Base-by-base conservation (phyloP, 2,113 vertebrate species). In the Oxygymnocypris stewartii region DNA sequence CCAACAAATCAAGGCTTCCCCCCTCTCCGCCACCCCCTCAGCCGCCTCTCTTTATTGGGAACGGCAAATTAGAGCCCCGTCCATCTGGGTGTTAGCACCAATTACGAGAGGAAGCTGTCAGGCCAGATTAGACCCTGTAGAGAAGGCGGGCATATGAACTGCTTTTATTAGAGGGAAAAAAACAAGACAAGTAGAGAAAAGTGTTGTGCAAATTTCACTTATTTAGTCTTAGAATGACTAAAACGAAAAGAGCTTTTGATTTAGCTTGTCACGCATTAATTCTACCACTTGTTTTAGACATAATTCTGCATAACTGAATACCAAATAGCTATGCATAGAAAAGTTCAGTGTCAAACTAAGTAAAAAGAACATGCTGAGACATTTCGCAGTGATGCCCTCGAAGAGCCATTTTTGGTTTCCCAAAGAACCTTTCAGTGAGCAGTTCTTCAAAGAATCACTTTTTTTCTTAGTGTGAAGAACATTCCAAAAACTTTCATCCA, bases 61-160 rank as follows among this genome's bases (percentile, higher is more conserved):
- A 93, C 90, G 91, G 91, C 94, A 93, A 94, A 96, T 95, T 93
- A 95, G 93, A 92, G 91, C 91, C 91, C 90, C 90, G 90, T 95
- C 95, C 95, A 96, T 94, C 94, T 95, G 94, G 94, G 95, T 95
- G 94, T 95, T 94, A 95, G 94, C 93, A 94, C 92, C 94, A 96
- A 95, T 96, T 96, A 95, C 44, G 82, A 91, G 92, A 92, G 92
- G 93, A 94, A 95, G 91, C 94, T 96, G 95, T 96, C 95, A 95
- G 93, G 89, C 90, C 82, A 92, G 92, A 95, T 95, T 95, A 95
- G 87, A 91, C 89, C 92, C 92, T 90, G 91, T 89, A 87, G 92
- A 90, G 90, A 93, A 94, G 92, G 92, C 89, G 91, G 49, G 49
- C 49, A 78, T 49, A 47, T 47, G 2, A 76, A 65, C n/a, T 5